phyloP scores from a whole-genome alignment of 2,888 invertebrate genomes.

The Protonemura montana region DNA sequence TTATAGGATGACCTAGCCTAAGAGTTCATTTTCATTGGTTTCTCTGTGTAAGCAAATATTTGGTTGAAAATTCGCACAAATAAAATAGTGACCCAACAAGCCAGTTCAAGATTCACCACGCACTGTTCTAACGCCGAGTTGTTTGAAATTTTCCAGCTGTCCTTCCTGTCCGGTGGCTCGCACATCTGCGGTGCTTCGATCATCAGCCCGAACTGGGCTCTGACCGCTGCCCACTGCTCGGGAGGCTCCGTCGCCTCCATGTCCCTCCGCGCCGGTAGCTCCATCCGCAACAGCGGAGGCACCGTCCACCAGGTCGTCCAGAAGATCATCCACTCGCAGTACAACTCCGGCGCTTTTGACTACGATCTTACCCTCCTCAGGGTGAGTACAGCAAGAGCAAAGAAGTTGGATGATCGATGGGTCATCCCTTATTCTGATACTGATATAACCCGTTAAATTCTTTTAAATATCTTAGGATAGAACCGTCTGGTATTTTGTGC shows the following conservation, averaged over 20 bases:
- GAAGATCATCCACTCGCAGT: constrained; percentile 56
- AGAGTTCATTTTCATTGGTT: too few relatives aligned
- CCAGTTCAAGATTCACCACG: too few relatives aligned
- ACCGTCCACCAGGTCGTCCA: constrained; percentile 52
- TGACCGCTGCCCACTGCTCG: constrained; percentile 54
- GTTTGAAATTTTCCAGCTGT: constrained; percentile 51
- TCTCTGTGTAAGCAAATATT: too few relatives aligned
- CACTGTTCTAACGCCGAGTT: too few relatives aligned
- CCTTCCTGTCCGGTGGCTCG: constrained; percentile 51
- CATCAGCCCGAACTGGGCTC: constrained; percentile 53
- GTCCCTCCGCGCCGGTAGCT: constrained; percentile 53
- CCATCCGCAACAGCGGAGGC: constrained; percentile 50
- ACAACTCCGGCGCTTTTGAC: constrained; percentile 56
- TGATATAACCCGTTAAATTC: too few relatives aligned
- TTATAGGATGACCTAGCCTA: too few relatives aligned
- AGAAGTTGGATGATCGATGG: too few relatives aligned
- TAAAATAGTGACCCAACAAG: too few relatives aligned
- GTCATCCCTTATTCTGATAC: too few relatives aligned
- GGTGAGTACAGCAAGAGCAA: constrained; percentile 51
- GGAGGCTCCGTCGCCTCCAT: constrained; percentile 33
- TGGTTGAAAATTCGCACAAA: too few relatives aligned
- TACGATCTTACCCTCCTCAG: constrained; percentile 60
- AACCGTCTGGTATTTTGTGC: too few relatives aligned
- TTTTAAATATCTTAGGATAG: too few relatives aligned
- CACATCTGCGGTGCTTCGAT: constrained; percentile 55